Conservation (phyloP, 2,797 vertebrate genomes). For the Chelon auratus region DNA sequence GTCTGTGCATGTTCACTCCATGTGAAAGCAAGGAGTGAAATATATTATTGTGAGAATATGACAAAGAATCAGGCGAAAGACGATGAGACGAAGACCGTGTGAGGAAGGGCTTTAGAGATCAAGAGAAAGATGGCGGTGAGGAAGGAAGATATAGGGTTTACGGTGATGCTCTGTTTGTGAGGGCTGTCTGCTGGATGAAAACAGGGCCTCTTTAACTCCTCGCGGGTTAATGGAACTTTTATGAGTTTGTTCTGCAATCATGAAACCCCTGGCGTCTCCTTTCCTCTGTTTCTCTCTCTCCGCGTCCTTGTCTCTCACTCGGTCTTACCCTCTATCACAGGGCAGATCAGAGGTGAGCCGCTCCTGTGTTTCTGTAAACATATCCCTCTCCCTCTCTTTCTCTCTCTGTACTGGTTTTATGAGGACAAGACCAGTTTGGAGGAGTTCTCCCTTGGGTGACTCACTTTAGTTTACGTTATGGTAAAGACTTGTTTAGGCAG, state of each 20-base stretch:
- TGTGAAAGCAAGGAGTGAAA: conserved; percentile 2
- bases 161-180: conserved; percentile 98
- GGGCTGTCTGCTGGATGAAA: conserved; percentile 98
- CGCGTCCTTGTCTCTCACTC: conserved; percentile 44
- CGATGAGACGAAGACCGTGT: conserved; percentile 17
- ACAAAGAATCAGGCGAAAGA: conserved; percentile 19
- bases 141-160: conserved; percentile 88
- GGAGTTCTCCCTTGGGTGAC: conserved; percentile 76
- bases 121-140: conserved; percentile 60
- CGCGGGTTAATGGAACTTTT: conserved; percentile 93
- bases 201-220: conserved; percentile 96
- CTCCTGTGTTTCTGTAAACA: conserved; percentile 81
- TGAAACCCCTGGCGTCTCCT: conserved; percentile 86
- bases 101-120: conserved; percentile 51
- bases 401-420: conserved; percentile 75
- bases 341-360: conserved; percentile 82
- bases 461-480: conserved; percentile 75
- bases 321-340: conserved; percentile 49
- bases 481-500: conserved; percentile 77
- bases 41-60: neutral
- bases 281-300: conserved; percentile 65
- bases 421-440: conserved; percentile 70
- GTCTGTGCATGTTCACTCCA: neutral
- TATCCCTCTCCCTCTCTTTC: conserved; percentile 19
- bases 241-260: conserved; percentile 98